phyloP scores from a whole-genome alignment of 2,888 invertebrate species.

The Prenolepis imparis region DNA sequence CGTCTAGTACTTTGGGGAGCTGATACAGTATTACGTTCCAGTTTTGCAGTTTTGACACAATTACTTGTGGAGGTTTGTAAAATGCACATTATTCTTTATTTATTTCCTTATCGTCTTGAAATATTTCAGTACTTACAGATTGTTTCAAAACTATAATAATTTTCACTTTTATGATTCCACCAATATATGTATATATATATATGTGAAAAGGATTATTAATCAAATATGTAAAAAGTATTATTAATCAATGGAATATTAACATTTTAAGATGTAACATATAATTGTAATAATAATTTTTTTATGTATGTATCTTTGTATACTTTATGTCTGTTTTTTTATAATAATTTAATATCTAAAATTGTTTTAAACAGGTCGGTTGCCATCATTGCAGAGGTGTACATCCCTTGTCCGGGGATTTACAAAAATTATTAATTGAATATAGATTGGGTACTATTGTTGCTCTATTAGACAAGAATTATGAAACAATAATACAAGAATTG shows the following conservation, averaged over 20 bases:
- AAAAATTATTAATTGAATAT: constrained; percentile 81
- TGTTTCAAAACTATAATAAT: background rate
- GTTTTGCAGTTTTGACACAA: constrained; percentile 80
- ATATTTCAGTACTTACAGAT: background rate
- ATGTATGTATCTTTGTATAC: too few species aligned
- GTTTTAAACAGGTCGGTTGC: constrained; percentile 80
- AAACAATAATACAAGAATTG: constrained; percentile 75
- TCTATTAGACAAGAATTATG: constrained; percentile 79
- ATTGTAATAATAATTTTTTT: too few species aligned
- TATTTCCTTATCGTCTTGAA: background rate
- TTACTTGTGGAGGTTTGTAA: constrained; percentile 80
- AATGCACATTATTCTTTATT: background rate
- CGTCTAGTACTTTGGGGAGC: constrained; percentile 81
- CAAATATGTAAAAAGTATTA: too few species aligned
- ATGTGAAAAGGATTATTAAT: too few species aligned
- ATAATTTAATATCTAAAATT: constrained; percentile 14
- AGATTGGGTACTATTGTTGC: constrained; percentile 79
- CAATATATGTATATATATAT: too few species aligned
- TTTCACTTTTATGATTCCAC: too few species aligned
- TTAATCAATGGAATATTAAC: too few species aligned
- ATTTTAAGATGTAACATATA: too few species aligned
- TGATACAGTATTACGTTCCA: constrained; percentile 80
- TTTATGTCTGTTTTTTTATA: too few species aligned
- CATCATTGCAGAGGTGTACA: constrained; percentile 83
- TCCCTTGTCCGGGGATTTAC: constrained; percentile 78